Conservation (phyloP, 1,140 invertebrate species). For the Drosophila oshimai region DNA sequence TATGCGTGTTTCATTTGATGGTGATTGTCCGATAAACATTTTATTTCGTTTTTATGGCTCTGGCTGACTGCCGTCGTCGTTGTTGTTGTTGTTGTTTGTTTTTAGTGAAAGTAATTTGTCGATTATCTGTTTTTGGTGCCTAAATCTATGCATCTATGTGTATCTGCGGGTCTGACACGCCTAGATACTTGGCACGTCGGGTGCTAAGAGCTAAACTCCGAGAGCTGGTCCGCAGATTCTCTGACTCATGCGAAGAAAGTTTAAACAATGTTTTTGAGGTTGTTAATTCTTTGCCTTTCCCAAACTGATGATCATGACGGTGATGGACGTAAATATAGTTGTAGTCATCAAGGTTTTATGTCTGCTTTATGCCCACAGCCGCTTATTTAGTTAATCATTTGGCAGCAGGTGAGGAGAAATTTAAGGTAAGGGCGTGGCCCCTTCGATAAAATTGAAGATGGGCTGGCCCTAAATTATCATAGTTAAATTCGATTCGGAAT, state of each 20-base stretch:
- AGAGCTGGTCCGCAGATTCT: constrained; percentile 28
- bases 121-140: constrained; percentile 26
- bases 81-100: constrained; percentile 23
- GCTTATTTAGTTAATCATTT: constrained; percentile 63
- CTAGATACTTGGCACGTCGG: constrained; percentile 35
- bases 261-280: constrained; percentile 38
- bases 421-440: background rate
- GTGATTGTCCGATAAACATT: constrained; percentile 62
- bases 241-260: constrained; percentile 60
- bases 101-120: constrained; percentile 74
- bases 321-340: constrained; percentile 35
- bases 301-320: constrained; percentile 4
- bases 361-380: constrained; percentile 23
- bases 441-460: background rate
- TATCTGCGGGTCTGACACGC: constrained; percentile 33
- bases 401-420: constrained; percentile 36
- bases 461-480: constrained; percentile 13
- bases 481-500: constrained; percentile 8
- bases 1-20: constrained; percentile 44
- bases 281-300: constrained; percentile 8
- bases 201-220: constrained; percentile 47
- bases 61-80: constrained; percentile 9
- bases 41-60: constrained; percentile 50
- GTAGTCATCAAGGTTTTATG: constrained; percentile 46
- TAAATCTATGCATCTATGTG: background rate